Evolutionary conservation across 2,113 vertebrate species (phyloP), one percentile per base, ranked within the genome.

Genomic region (Embiotoca jacksoni): DNA sequence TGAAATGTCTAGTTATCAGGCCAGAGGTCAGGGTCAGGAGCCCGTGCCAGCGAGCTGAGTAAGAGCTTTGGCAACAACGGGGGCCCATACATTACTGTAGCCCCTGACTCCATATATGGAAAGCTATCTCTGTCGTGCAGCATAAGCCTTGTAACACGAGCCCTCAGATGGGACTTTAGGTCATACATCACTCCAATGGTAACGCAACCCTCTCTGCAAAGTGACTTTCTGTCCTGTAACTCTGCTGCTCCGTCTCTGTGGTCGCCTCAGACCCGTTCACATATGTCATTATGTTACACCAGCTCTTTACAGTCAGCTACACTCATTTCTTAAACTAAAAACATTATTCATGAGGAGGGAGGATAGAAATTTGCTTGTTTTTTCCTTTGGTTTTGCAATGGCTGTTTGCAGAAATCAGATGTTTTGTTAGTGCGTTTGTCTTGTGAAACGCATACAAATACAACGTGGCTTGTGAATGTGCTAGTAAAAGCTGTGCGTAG

Each of bases 131-230:
- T 67, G 90, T 87, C 88, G 86, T 86, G 79, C 91, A 88, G 87
- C 84, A 89, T 81, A 86, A 92, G 90, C 87, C 80, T 76, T 85
- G 94, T 94, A 93, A 94, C 89, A 85, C 46, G 93, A 95, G 86
- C 85, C 77, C 85, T 86, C 85, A 82, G 86, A 89, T 90, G 90
- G 92, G 88, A 93, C 91, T 88, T 78, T 15, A 72, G 91, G 91
- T 94, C 93, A 85, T 92, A 85, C 92, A 91, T 94, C 90, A 93
- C 85, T 89, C 86, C 81, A 55, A 70, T 77, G 80, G 93, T 88
- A 93, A 90, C 75, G 85, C 72, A 84, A 93, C 65, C 73, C 88
- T 87, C 75, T 64, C 80, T 83, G 86, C 91, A 91, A 91, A 92
- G 91, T 89, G 88, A 88, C 87, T 90, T 84, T 87, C 79, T 87